Evolutionary conservation across 35 echinoderm and acorn worm species (phyloP).

Genomic region (Nesometra sesokonis): DNA sequence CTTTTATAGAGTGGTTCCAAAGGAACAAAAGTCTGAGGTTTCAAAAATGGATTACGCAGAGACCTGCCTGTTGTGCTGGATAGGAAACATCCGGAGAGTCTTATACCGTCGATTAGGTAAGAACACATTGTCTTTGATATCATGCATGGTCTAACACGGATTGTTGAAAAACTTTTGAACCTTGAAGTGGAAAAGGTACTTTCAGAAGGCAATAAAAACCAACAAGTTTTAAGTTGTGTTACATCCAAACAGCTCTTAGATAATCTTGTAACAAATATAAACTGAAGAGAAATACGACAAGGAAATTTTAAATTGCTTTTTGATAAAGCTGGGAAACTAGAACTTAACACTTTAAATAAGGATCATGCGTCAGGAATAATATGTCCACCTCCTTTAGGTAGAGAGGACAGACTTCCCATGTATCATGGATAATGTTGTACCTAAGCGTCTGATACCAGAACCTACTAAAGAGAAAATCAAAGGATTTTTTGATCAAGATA

Average conservation of each 20-base stretch:
- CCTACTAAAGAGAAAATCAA: not conserved
- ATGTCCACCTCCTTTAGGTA: not conserved
- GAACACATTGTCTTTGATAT: not conserved
- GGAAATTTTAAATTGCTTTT: no score
- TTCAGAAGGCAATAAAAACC: not conserved
- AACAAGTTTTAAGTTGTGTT: no score
- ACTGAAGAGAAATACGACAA: not conserved
- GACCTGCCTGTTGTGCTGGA: no score
- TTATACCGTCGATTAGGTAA: no score
- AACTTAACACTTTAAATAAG: slow-evolving; percentile 11
- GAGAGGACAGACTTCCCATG: not conserved
- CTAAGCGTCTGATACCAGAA: not conserved
- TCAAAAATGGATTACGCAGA: no score
- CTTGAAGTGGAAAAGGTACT: not conserved
- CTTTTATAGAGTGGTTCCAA: not conserved
- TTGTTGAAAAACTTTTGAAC: not conserved
- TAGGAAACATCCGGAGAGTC: no score
- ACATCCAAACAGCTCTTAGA: not conserved
- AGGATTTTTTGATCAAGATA: not conserved
- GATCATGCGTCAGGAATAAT: slow-evolving; percentile 9
- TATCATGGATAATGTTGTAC: not conserved
- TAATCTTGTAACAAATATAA: slow-evolving; percentile 21
- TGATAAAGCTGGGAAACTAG: no score
- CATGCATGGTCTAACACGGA: not conserved
- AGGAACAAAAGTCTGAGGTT: not conserved